Conservation (phyloP, 2,113 vertebrate species). For the Chaetorhynchus papuensis region DNA sequence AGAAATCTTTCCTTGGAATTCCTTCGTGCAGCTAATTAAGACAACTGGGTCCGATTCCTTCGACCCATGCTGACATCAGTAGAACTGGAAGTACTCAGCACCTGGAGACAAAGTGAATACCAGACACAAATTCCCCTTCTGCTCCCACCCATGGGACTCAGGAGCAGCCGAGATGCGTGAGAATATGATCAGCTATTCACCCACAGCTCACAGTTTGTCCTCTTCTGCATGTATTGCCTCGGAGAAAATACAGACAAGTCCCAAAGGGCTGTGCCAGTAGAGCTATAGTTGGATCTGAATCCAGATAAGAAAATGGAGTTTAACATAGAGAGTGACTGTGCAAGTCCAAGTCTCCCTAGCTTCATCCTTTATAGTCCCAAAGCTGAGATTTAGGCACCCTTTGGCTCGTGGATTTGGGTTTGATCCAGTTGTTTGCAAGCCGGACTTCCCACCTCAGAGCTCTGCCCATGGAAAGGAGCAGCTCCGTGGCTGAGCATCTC, state of each 20-base stretch:
- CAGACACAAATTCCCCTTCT: slow-evolving; percentile 7
- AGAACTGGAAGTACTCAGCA: slow-evolving; percentile 50
- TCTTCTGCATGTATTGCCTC: slow-evolving; percentile 26
- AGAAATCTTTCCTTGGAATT: slow-evolving; percentile 61
- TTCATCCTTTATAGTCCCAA: slow-evolving; percentile 16
- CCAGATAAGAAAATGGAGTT: neutral
- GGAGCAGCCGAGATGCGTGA: neutral
- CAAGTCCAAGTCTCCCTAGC: slow-evolving; percentile 6
- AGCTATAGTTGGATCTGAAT: neutral
- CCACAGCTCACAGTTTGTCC: slow-evolving; percentile 3
- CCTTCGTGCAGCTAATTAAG: slow-evolving; percentile 61
- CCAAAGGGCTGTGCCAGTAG: neutral
- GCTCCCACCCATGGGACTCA: neutral
- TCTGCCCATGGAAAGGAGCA: neutral
- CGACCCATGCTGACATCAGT: slow-evolving; percentile 22
- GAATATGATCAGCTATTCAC: neutral
- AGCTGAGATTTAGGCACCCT: slow-evolving; percentile 15
- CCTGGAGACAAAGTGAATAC: slow-evolving; percentile 45
- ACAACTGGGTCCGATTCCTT: slow-evolving; percentile 3
- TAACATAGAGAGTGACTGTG: neutral
- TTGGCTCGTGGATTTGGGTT: slow-evolving; percentile 33
- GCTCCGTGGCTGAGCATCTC: neutral
- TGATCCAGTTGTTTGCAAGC: neutral
- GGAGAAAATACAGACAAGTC: slow-evolving; percentile 31
- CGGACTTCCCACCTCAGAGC: neutral